Percentiles rank a stretch among this genome's conserved stretches.
Evolutionary conservation across 2,113 vertebrate genomes (phyloP).

Genomic region (Drymodes brunneopygia): DNA sequence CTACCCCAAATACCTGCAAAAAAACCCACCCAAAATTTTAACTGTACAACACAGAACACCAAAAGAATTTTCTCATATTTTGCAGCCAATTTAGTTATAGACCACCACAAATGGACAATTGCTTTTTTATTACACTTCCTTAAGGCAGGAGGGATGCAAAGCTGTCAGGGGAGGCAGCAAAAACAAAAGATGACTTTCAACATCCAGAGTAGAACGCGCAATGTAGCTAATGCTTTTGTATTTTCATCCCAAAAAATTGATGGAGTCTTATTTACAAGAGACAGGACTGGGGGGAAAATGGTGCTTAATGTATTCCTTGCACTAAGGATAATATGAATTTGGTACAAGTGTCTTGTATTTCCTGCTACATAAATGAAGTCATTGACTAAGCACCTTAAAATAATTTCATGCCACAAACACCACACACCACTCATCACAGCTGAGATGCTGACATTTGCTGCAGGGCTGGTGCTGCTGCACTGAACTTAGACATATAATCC

Average conservation of each 20-base stretch:
- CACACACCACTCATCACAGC: neutral
- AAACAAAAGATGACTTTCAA: neutral
- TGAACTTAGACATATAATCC: conserved; percentile 11
- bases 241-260: neutral
- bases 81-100: neutral
- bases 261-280: neutral
- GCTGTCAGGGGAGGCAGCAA: neutral
- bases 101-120: neutral
- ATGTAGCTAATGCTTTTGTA: neutral
- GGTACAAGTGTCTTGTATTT: neutral
- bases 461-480: neutral
- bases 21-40: neutral
- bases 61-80: neutral
- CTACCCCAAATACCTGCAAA: neutral
- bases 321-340: neutral
- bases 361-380: neutral
- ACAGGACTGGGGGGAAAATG: fast-evolving
- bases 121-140: neutral
- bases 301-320: neutral
- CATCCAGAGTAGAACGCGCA: neutral
- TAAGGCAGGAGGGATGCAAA: neutral
- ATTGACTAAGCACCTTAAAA: neutral
- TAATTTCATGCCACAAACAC: neutral
- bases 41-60: neutral
- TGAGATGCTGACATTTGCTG: conserved; percentile 1